These are phyloP conservation scores for Channallabes apus DNA, from an alignment of 2,797 vertebrate genomes.

Conservation along the genomic window DNA sequence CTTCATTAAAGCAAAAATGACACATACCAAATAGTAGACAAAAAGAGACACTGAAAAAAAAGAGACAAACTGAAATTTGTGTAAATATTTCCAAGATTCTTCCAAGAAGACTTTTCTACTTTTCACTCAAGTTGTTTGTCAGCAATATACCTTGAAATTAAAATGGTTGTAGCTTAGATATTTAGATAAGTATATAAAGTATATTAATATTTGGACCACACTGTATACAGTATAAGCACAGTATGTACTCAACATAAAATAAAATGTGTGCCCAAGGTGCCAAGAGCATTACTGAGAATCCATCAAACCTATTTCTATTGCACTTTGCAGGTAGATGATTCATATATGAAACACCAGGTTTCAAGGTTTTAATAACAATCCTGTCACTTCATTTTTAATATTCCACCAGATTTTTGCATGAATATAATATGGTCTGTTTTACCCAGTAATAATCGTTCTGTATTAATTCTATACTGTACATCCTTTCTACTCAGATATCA, in stretches of 20 bases:
- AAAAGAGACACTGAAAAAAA: no score
- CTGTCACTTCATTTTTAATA: background rate
- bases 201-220: no score
- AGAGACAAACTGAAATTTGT: no score
- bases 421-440: background rate
- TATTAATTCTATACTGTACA: background rate
- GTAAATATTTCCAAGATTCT: no score
- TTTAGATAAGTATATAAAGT: no score
- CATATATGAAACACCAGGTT: background rate
- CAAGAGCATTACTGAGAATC: background rate
- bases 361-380: background rate
- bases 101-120: no score
- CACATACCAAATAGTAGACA: no score
- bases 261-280: background rate
- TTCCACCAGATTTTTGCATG: background rate
- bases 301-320: background rate
- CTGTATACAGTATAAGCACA: no score
- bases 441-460: background rate
- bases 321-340: background rate
- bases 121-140: no score
- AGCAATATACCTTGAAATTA: no score
- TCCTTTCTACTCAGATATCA: background rate
- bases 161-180: no score
- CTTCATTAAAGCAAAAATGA: no score
- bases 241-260: background rate